These are phyloP conservation scores for Patella ulyssiponensis DNA, from an alignment of 2,888 invertebrate genomes.

Conservation along the genomic window DNA sequence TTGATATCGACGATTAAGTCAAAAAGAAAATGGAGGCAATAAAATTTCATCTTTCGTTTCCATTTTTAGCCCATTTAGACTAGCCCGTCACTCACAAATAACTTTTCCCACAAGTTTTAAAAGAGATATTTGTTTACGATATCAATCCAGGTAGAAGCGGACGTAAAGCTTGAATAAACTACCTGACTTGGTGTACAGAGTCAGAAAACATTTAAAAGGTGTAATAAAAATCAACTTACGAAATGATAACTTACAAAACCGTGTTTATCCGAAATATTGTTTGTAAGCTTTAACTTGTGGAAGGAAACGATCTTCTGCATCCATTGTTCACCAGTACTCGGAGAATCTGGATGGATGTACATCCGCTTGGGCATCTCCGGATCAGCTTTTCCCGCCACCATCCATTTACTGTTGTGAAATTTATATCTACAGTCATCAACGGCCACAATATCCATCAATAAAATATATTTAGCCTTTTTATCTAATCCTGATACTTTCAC, in stretches of 20 bases:
- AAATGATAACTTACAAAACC: conserved; percentile 92
- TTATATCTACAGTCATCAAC: conserved; percentile 92
- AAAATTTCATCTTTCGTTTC: too few relatives aligned
- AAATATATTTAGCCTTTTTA: conserved; percentile 98
- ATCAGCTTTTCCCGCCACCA: conserved; percentile 96
- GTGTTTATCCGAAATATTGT: conserved; percentile 99
- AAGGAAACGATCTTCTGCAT: conserved; percentile 99
- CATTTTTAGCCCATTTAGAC: too few relatives aligned
- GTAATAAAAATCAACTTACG: neutral
- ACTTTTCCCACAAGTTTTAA: too few relatives aligned
- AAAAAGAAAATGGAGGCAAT: too few relatives aligned
- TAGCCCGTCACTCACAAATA: too few relatives aligned
- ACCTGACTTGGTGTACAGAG: too few relatives aligned
- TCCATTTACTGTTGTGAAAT: conserved; percentile 75
- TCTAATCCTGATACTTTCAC: conserved; percentile 98
- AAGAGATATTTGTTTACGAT: too few relatives aligned
- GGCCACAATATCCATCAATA: conserved; percentile 98
- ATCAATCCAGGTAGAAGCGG: too few relatives aligned
- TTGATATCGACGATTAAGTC: too few relatives aligned
- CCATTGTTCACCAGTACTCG: conserved; percentile 92
- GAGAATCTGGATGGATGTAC: conserved; percentile 99
- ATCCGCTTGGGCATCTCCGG: conserved; percentile 99
- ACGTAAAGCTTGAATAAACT: too few relatives aligned
- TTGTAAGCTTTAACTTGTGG: conserved; percentile 98
- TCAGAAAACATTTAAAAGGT: too few relatives aligned